phyloP scores from a whole-genome alignment of 2,888 invertebrate species.

The Hirtodrosophila trivittata region DNA sequence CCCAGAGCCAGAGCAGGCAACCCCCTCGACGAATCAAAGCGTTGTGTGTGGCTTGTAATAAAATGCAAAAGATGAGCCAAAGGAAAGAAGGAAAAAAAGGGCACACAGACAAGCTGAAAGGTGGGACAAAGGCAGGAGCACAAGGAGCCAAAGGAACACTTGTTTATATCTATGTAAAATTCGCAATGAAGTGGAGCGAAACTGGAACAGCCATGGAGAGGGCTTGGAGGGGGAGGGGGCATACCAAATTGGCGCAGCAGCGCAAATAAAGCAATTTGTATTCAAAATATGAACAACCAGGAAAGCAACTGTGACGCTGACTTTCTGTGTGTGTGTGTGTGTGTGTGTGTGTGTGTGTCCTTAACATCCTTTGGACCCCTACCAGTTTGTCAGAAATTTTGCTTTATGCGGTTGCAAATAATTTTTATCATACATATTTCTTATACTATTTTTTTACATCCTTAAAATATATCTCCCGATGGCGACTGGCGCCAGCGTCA shows the following conservation, averaged over 20 bases:
- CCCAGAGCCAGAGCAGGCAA: slow-evolving; percentile 31
- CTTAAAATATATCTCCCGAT: slow-evolving; percentile 36
- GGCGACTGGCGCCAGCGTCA: slow-evolving; percentile 61
- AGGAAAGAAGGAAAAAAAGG: slow-evolving; percentile 13
- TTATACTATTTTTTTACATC: slow-evolving; percentile 25
- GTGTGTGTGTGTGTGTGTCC: slow-evolving; percentile 9
- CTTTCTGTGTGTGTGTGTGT: slow-evolving; percentile 14
- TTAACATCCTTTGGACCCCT: slow-evolving; percentile 16
- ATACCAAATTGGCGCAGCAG: slow-evolving; percentile 73
- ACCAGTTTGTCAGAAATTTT: slow-evolving; percentile 34
- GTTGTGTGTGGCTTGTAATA: slow-evolving; percentile 61
- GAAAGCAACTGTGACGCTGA: slow-evolving; percentile 68
- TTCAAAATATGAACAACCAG: slow-evolving; percentile 83
- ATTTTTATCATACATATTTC: slow-evolving; percentile 20
- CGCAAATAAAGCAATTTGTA: slow-evolving; percentile 84
- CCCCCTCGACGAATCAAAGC: slow-evolving; percentile 55
- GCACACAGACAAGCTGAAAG: slow-evolving; percentile 45
- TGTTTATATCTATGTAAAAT: slow-evolving; percentile 76
- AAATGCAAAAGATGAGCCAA: slow-evolving; percentile 60
- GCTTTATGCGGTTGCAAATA: slow-evolving; percentile 61
- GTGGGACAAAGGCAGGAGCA: slow-evolving; percentile 53
- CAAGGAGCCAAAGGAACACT: slow-evolving; percentile 37
- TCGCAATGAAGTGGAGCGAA: slow-evolving; percentile 64
- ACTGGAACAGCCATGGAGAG: slow-evolving; percentile 41
- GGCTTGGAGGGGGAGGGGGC: neutral